Percentiles rank a stretch among this genome's conserved stretches.
phyloP scores from a whole-genome alignment of 2,113 vertebrate genomes.

The Phycodurus eques region DNA sequence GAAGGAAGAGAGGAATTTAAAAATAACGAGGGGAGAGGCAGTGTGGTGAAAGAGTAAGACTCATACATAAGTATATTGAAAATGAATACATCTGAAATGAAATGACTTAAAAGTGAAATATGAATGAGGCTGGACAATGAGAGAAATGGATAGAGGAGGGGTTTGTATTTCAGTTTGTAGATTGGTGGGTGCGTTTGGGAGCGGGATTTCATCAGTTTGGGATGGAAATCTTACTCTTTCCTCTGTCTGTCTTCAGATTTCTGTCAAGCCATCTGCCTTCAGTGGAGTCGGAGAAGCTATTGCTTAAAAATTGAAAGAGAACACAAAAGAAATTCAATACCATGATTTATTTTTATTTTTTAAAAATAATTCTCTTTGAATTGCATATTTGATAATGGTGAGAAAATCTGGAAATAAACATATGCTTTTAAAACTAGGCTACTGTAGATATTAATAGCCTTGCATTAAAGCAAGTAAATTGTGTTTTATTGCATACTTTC shows the following conservation, averaged over 20 bases:
- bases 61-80: constrained; percentile 76
- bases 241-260: constrained; percentile 47
- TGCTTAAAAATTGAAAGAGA: constrained; percentile 4
- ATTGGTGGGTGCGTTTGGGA: constrained; percentile 6
- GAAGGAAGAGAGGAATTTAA: not conserved
- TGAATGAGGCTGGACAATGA: constrained; percentile 32
- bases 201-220: constrained; percentile 21
- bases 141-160: constrained; percentile 54
- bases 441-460: no score
- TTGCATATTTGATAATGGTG: not conserved
- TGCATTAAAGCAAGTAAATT: no score
- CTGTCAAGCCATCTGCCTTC: constrained; percentile 60
- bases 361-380: not conserved
- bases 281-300: constrained; percentile 45
- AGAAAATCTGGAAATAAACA: no score
- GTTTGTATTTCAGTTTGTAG: constrained; percentile 13
- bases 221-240: constrained; percentile 53
- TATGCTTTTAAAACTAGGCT: not conserved
- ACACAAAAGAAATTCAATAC: not conserved
- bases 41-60: constrained; percentile 23
- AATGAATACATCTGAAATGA: constrained; percentile 73
- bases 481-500: no score
- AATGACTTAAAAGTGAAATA: constrained; percentile 61
- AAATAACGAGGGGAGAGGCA: not conserved
- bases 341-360: not conserved